These are phyloP conservation scores for Adelognathus sp. DNA, from an alignment of 2,888 invertebrate species.

Conservation along the genomic window DNA sequence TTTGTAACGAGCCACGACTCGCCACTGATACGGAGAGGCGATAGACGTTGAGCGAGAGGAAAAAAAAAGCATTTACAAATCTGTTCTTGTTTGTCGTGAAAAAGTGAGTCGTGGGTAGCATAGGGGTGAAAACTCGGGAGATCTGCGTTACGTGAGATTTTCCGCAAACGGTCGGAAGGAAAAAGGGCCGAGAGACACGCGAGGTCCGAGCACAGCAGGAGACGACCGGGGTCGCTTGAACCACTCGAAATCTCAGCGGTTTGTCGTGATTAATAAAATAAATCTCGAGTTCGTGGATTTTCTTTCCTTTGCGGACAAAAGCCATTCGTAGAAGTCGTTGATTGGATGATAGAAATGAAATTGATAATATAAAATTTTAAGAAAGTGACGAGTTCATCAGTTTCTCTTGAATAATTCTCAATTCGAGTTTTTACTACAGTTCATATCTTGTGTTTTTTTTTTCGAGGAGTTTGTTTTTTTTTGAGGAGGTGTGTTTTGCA, in stretches of 20 bases:
- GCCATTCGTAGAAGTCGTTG: too few species aligned
- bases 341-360: too few species aligned
- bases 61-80: background rate
- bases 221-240: background rate
- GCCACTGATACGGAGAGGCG: slow-evolving; percentile 1
- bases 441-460: too few species aligned
- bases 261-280: too few species aligned
- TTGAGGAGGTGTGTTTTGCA: too few species aligned
- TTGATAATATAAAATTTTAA: too few species aligned
- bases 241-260: background rate
- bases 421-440: too few species aligned
- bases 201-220: background rate
- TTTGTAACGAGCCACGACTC: background rate
- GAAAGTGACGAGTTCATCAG: too few species aligned
- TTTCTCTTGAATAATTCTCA: too few species aligned
- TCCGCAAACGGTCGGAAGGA: background rate
- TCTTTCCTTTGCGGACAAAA: too few species aligned
- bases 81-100: background rate
- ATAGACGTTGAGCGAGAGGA: background rate
- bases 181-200: slow-evolving; percentile 15
- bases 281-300: too few species aligned
- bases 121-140: background rate
- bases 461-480: too few species aligned
- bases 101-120: background rate
- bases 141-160: slow-evolving; percentile 8